Percentiles rank a stretch among this genome's conserved stretches.
phyloP scores from a whole-genome alignment of 2,797 vertebrate species.

The Malacoraja senta region DNA sequence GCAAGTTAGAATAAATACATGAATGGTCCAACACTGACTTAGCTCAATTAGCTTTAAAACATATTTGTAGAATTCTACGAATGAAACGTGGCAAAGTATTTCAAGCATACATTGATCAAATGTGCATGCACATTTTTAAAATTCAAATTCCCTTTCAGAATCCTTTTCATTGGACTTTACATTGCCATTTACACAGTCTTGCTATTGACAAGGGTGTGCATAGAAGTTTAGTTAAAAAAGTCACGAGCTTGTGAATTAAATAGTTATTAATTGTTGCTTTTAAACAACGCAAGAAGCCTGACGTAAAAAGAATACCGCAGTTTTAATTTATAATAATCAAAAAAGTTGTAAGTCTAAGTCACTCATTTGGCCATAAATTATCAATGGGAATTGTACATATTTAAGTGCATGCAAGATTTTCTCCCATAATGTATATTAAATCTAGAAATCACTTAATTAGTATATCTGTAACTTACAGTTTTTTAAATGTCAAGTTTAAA shows the following conservation, averaged over 20 bases:
- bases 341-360: background rate
- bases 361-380: background rate
- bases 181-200: background rate
- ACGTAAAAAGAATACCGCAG: background rate
- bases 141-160: background rate
- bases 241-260: background rate
- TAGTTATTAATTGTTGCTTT: slow-evolving; percentile 2
- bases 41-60: background rate
- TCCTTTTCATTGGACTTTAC: background rate
- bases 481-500: background rate
- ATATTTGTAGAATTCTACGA: background rate
- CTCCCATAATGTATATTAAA: background rate
- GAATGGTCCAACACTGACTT: background rate
- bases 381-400: background rate
- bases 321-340: background rate
- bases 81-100: background rate
- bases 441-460: background rate
- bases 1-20: background rate
- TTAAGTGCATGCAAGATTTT: background rate
- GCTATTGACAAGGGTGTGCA: background rate
- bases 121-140: background rate
- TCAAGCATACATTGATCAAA: background rate
- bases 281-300: background rate
- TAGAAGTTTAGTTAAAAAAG: background rate
- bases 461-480: background rate